Conservation (phyloP, 2,888 invertebrate genomes). For the Diaperis boleti region DNA sequence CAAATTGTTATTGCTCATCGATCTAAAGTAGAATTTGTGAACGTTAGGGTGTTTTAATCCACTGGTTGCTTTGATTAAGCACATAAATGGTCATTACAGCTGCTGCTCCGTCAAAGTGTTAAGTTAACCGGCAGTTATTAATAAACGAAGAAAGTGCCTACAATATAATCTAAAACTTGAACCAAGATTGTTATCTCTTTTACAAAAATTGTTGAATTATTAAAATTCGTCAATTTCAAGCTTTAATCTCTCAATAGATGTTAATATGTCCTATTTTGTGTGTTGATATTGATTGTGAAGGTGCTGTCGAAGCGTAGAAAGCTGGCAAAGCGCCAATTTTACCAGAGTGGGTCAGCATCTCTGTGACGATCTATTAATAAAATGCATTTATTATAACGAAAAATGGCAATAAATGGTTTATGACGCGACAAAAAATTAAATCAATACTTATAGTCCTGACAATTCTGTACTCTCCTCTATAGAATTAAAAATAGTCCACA, state of each 20-base stretch:
- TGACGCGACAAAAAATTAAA: neutral
- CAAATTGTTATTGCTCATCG: constrained; percentile 11
- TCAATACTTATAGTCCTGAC: no score
- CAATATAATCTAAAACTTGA: no score
- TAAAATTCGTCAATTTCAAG: no score
- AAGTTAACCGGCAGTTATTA: constrained; percentile 18
- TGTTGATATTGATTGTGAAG: constrained; percentile 25
- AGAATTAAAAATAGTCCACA: no score
- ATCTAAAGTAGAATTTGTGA: neutral
- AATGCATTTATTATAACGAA: constrained; percentile 20
- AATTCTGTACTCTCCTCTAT: no score
- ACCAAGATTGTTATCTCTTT: no score
- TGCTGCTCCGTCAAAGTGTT: constrained; percentile 16
- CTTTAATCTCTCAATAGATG: neutral
- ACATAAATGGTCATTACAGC: constrained; percentile 2
- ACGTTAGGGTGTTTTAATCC: constrained; percentile 1
- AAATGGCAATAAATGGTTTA: constrained; percentile 4
- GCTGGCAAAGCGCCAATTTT: constrained; percentile 15
- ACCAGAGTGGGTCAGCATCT: constrained; percentile 18
- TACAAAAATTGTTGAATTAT: no score
- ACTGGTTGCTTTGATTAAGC: constrained; percentile 20
- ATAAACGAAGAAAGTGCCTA: neutral
- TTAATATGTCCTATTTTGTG: constrained; percentile 9
- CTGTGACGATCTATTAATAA: constrained; percentile 26
- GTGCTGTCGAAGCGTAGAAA: constrained; percentile 19